Evolutionary conservation across 2,888 invertebrate genomes (phyloP), one percentile per base, ranked within the genome.

Genomic region (Gymnosoma rotundatum): DNA sequence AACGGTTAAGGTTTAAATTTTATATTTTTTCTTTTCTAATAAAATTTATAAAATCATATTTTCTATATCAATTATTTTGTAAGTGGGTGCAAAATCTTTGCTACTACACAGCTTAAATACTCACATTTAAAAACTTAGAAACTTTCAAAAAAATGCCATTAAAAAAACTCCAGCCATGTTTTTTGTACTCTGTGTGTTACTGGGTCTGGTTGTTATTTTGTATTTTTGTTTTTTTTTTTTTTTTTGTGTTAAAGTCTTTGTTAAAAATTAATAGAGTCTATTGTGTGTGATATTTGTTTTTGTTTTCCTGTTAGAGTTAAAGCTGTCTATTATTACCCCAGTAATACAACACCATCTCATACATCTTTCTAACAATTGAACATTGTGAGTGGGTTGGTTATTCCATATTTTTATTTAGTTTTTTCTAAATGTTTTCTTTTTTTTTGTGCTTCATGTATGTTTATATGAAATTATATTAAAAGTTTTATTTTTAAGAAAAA

Each of bases 61-160:
- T 81, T 48, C 58, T 48, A 20, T 38, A 74, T 36, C 54, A 61
- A 25, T 42, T 64, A 50, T 81, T 75, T 70, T 84, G 52, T 81
- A 78, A 78, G 84, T 84, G 84, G 84, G 84, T 84, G 84, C 64
- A 81, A 81, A 76, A 84, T 54, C 64, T 70, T 50, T 70, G 84
- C 81, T 84, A 84, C 84, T 66, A 81, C 75, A 52, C 18, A 32
- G 36, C 69, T 70, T 81, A 58, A 63, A 75, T 50, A 48, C 69
- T 75, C 63, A 69, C 69, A 61, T 36, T 56, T 67, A 42, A 10
- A 3, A 10, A 10, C 2, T 12, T 25, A 52, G 4, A 21, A 48
- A 64, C 69, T 63, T 54, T 66, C 38, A 80, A 64, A 79, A 50
- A 38, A 3, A 64, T 36, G 56, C 45, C 52, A 58, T 25, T 48